These are phyloP conservation scores for Crocuta crocuta DNA, from an alignment of 2,113 vertebrate genomes.

Conservation along the genomic window DNA sequence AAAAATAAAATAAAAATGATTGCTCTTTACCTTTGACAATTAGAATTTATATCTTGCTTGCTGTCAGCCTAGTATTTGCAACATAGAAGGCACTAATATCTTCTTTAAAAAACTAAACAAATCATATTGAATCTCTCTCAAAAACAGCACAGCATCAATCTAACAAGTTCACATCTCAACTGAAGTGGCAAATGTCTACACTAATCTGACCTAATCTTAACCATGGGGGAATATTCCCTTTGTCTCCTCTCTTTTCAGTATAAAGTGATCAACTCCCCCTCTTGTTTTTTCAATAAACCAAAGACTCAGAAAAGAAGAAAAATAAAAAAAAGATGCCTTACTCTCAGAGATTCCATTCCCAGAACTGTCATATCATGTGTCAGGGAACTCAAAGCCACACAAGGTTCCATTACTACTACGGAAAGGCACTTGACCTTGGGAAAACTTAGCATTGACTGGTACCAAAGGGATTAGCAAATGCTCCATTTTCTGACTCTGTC, in stretches of 20 bases:
- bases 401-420: not conserved
- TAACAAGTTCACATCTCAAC: not conserved
- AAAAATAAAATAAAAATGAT: not conserved
- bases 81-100: not conserved
- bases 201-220: not conserved
- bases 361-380: not conserved
- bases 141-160: not conserved
- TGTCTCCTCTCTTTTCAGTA: not conserved
- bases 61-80: not conserved
- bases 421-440: constrained; percentile 79
- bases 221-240: not conserved
- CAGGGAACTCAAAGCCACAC: not conserved
- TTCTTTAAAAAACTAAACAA: not conserved
- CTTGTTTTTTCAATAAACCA: not conserved
- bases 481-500: constrained; percentile 79
- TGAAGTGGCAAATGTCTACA: not conserved
- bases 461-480: constrained; percentile 86
- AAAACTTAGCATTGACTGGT: constrained; percentile 74
- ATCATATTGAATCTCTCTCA: not conserved
- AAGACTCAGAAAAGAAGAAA: not conserved
- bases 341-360: not conserved
- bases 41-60: not conserved
- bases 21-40: not conserved
- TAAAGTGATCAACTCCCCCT: not conserved
- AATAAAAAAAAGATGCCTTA: not conserved